These are phyloP conservation scores for Drosophila erecta DNA, from an alignment of 1,140 invertebrate genomes.

Conservation along the genomic window DNA sequence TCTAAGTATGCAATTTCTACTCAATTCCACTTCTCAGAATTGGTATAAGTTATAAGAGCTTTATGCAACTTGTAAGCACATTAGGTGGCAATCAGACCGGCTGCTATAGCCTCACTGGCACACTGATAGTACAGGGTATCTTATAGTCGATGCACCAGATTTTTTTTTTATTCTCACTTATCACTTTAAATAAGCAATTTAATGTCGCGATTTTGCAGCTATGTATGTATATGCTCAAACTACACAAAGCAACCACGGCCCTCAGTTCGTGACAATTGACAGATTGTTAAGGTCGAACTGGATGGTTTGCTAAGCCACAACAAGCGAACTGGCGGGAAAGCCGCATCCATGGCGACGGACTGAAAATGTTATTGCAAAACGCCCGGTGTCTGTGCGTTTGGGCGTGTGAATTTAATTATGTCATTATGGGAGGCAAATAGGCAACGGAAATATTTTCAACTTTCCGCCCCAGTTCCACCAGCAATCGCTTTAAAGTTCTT, in stretches of 20 bases:
- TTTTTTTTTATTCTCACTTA: too few species aligned
- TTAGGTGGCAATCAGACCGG: too few species aligned
- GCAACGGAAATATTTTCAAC: constrained; percentile 10
- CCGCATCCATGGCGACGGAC: constrained; percentile 13
- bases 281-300: constrained; percentile 28
- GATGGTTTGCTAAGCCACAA: neutral
- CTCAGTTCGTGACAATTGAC: constrained; percentile 22
- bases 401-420: constrained; percentile 55
- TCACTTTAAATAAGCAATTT: too few species aligned
- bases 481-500: neutral
- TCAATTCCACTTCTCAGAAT: neutral
- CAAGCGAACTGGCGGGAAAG: neutral
- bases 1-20: neutral
- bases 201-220: neutral
- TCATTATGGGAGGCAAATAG: constrained; percentile 35
- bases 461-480: neutral
- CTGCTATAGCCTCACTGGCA: too few species aligned
- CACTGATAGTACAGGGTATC: too few species aligned
- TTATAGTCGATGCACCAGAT: too few species aligned
- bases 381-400: constrained; percentile 6
- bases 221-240: neutral
- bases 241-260: constrained; percentile 7
- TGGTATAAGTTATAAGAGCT: too few species aligned
- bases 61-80: too few species aligned
- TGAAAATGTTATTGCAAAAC: constrained; percentile 7